A percentile compares a stretch with the other conserved stretches of the same genome.
These are phyloP conservation scores for Euura saliciscinereae DNA, from an alignment of 1,140 invertebrate genomes.

Conservation along the genomic window DNA sequence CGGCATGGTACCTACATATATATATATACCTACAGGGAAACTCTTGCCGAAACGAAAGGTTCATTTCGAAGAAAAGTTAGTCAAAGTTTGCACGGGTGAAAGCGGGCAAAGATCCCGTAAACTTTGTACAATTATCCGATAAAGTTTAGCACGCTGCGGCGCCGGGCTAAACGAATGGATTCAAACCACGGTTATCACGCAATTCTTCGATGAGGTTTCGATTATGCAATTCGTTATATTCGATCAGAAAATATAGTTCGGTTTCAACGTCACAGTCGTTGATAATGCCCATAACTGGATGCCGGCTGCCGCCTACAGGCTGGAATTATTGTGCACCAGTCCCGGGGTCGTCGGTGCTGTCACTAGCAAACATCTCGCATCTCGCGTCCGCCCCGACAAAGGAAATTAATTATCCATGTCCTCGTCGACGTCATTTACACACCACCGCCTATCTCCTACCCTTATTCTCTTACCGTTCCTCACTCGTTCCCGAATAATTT, in stretches of 20 bases:
- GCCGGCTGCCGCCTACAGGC: not conserved
- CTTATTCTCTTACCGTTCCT: not conserved
- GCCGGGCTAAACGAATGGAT: not conserved
- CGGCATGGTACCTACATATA: not conserved
- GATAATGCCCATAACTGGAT: not conserved
- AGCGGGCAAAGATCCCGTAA: not conserved
- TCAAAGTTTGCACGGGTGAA: not conserved
- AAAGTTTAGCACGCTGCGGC: not conserved
- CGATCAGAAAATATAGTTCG: not conserved
- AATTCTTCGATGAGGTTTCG: not conserved
- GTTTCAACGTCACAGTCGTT: not conserved
- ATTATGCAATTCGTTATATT: not conserved
- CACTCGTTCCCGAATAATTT: not conserved
- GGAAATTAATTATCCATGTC: conserved; percentile 25
- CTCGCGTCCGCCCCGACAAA: conserved; percentile 18
- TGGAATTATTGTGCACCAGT: not conserved
- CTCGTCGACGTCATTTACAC: conserved; percentile 8
- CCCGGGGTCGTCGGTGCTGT: conserved; percentile 3
- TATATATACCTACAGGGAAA: not conserved
- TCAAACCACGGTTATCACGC: not conserved
- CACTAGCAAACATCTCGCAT: conserved; percentile 17
- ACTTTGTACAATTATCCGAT: conserved; percentile 3
- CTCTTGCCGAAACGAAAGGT: not conserved
- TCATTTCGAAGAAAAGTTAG: not conserved
- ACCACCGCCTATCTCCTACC: not conserved